phyloP scores from a whole-genome alignment of 1,140 invertebrate genomes.

The Melitaea cinxia region DNA sequence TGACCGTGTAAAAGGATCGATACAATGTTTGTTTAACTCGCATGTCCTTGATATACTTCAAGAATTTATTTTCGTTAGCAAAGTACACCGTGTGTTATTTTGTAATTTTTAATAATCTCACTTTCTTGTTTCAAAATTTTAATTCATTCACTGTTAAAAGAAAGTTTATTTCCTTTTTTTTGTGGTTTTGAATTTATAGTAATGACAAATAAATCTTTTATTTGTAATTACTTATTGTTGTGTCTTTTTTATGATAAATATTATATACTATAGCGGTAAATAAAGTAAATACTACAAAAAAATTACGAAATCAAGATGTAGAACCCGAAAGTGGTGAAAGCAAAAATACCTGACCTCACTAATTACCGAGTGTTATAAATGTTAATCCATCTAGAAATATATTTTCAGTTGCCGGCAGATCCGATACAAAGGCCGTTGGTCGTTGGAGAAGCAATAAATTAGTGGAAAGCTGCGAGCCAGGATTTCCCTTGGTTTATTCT shows the following conservation, averaged over 20 bases:
- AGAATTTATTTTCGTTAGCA: constrained; percentile 21
- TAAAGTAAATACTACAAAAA: not conserved
- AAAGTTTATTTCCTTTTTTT: too few relatives aligned
- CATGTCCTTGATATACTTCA: constrained; percentile 26
- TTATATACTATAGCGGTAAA: too few relatives aligned
- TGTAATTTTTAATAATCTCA: not conserved
- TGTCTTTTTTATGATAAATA: too few relatives aligned
- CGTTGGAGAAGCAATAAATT: constrained; percentile 78
- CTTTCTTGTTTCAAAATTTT: not conserved
- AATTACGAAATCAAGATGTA: not conserved
- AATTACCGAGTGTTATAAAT: constrained; percentile 28
- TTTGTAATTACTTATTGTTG: too few relatives aligned
- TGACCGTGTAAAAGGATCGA: constrained; percentile 30
- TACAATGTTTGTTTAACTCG: constrained; percentile 23
- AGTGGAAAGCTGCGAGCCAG: constrained; percentile 77
- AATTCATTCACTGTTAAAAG: not conserved
- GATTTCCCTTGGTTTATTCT: constrained; percentile 80
- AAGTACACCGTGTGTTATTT: not conserved
- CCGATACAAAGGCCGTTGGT: constrained; percentile 78
- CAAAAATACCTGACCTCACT: constrained; percentile 24
- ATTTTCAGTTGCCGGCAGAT: constrained; percentile 70
- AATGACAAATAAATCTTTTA: too few relatives aligned
- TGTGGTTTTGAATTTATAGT: too few relatives aligned
- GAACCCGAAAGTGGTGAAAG: constrained; percentile 18
- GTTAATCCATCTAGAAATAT: constrained; percentile 77